These are phyloP conservation scores for Myotis yumanensis DNA, from an alignment of 2,113 vertebrate genomes.

Conservation along the genomic window DNA sequence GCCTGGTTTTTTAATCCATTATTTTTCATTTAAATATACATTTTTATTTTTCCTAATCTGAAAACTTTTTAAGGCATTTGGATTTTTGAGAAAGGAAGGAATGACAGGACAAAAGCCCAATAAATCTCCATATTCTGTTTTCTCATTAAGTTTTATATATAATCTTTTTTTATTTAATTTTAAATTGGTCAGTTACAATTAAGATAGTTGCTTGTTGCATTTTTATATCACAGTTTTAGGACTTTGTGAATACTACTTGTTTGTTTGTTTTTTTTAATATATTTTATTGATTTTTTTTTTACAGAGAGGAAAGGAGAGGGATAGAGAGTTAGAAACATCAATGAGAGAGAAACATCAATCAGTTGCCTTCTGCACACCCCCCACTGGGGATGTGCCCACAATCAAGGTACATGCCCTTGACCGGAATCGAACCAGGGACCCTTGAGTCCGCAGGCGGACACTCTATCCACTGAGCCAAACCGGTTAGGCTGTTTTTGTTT, in stretches of 20 bases:
- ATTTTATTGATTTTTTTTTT: too few species aligned
- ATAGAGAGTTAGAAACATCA: too few species aligned
- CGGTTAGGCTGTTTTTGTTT: background rate
- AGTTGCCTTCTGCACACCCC: too few species aligned
- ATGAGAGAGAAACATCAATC: too few species aligned
- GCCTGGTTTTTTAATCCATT: background rate
- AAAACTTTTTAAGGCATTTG: slow-evolving; percentile 14
- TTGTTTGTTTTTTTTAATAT: background rate
- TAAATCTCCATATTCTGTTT: background rate
- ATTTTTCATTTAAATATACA: background rate
- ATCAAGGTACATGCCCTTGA: too few species aligned
- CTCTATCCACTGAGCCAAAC: too few species aligned
- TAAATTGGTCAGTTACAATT: background rate
- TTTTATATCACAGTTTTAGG: slow-evolving; percentile 39
- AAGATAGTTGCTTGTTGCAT: background rate
- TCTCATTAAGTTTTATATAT: background rate
- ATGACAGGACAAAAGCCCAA: background rate
- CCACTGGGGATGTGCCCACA: too few species aligned
- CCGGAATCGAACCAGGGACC: too few species aligned
- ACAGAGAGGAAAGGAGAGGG: too few species aligned
- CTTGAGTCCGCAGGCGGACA: too few species aligned
- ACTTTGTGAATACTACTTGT: background rate
- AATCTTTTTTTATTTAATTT: background rate
- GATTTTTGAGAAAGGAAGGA: background rate
- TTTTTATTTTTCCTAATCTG: background rate